Evolutionary conservation across 2,797 vertebrate genomes (phyloP), one percentile per base, ranked within the genome.

Genomic region (Gymnothorax reevesii): DNA sequence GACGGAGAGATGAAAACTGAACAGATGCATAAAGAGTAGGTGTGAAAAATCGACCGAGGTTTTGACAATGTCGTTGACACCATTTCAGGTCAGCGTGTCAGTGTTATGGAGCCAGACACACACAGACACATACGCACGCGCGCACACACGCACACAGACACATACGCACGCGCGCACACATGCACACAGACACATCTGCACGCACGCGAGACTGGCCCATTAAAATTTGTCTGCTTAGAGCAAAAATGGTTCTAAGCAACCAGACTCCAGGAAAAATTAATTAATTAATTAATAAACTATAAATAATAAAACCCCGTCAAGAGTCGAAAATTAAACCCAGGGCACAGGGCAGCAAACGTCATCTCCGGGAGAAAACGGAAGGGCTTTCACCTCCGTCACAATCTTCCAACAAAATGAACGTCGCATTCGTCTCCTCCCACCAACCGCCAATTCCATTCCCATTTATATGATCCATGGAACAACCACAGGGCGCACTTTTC

Each of bases 221-320:
- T 94, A 92, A 90, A 91, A 89, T 82, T 86, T 87, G 88, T 87
- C 88, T 89, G 89, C 91, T 91, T 91, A 92, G 88, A 85, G 84
- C 88, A 42, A 42, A 42, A 42, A 42, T 42, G 33, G 33, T 42
- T 42, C 33, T 42, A 42, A 42, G 33, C 33, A 42, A 42, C 33
- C 33, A 42, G 85, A 88, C 88, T 87, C 89, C 88, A 27, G 64
- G 12, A 3, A 60, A 60, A 60, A 60, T 60, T 1, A 17, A 60
- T 60, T 1, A 17, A 60, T 60, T 60, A 2, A 60, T 60, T 17
- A 60, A 69, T n/a, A 25, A 69, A 25, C 8, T 1, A 60, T 8
- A 22, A 22, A 20, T 3, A 20, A 20, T 5, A 89, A 88, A 73
- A 85, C 66, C 86, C 87, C 89, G 90, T 91, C 91, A 89, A 57